Evolutionary conservation across 2,888 invertebrate genomes (phyloP).

Genomic region (Lasioglossum pauxillum): DNA sequence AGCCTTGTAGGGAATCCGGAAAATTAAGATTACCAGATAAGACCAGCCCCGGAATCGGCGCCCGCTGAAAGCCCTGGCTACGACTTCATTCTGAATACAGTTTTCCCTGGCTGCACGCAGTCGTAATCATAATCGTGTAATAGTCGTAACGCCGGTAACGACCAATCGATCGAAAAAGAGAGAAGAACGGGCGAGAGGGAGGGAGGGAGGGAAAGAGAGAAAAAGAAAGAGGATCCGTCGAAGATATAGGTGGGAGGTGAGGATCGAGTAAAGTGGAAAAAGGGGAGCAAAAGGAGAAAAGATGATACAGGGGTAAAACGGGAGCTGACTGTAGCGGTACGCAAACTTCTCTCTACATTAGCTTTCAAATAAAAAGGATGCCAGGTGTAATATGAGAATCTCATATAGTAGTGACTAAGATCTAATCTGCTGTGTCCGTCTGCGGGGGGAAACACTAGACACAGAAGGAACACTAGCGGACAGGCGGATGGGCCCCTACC

Average conservation of each 20-base stretch:
- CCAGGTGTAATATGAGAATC: conserved; percentile 81
- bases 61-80: conserved; percentile 55
- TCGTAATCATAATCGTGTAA: conserved; percentile 77
- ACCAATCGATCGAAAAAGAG: conserved; percentile 7
- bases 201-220: background rate
- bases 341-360: conserved; percentile 72
- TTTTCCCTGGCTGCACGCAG: conserved; percentile 48
- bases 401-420: conserved; percentile 81
- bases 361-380: conserved; percentile 73
- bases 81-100: conserved; percentile 72
- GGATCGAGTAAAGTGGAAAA: conserved; percentile 14
- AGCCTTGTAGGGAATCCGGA: conserved; percentile 72
- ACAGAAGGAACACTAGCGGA: conserved; percentile 71
- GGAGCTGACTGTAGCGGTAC: conserved; percentile 77
- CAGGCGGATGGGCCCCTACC: conserved; percentile 64
- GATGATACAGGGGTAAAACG: conserved; percentile 74
- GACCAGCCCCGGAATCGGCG: conserved; percentile 48
- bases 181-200: background rate
- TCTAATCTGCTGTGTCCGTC: conserved; percentile 82
- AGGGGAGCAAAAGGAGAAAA: conserved; percentile 37
- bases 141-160: conserved; percentile 72
- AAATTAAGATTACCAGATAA: conserved; percentile 81
- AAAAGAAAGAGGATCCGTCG: background rate
- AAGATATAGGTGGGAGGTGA: conserved; percentile 4
- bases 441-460: conserved; percentile 81